Conservation (phyloP, 2,888 invertebrate species). For the Mesodorylaimus sp. region DNA sequence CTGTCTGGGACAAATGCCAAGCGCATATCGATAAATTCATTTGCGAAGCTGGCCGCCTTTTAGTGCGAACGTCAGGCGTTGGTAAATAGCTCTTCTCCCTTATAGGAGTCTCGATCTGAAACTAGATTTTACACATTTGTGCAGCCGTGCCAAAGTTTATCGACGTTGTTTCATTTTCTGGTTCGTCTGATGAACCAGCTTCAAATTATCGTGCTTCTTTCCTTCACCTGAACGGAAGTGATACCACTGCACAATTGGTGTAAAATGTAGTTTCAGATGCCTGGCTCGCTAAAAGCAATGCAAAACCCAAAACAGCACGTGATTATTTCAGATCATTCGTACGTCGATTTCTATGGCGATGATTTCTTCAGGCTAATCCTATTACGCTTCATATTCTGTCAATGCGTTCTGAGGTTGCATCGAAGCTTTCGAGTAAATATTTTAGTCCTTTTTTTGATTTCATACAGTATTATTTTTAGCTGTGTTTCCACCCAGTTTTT, state of each 20-base stretch:
- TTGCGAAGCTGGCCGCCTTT: conserved; percentile 62
- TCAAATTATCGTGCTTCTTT: too few relatives aligned
- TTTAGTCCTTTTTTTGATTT: too few relatives aligned
- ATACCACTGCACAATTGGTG: too few relatives aligned
- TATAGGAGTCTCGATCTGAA: too few relatives aligned
- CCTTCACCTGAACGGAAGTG: too few relatives aligned
- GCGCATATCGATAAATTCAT: conserved; percentile 69
- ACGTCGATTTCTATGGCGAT: conserved; percentile 72
- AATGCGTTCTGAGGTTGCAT: conserved; percentile 68
- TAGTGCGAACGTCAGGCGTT: conserved; percentile 55
- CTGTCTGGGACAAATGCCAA: conserved; percentile 75
- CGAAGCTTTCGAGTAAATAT: conserved; percentile 50
- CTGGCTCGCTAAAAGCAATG: too few relatives aligned
- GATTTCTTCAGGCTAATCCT: conserved; percentile 74
- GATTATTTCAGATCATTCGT: conserved; percentile 37
- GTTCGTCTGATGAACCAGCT: neutral
- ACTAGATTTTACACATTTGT: too few relatives aligned
- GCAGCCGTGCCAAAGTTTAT: neutral
- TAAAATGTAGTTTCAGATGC: too few relatives aligned
- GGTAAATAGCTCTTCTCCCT: conserved; percentile 39
- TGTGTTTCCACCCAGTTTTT: too few relatives aligned
- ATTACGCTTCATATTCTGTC: conserved; percentile 78
- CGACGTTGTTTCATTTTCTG: neutral
- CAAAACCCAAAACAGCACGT: too few relatives aligned
- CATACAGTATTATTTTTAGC: too few relatives aligned